Base-by-base conservation (phyloP, 2,888 invertebrate genomes). In the Gymnosoma rotundatum region DNA sequence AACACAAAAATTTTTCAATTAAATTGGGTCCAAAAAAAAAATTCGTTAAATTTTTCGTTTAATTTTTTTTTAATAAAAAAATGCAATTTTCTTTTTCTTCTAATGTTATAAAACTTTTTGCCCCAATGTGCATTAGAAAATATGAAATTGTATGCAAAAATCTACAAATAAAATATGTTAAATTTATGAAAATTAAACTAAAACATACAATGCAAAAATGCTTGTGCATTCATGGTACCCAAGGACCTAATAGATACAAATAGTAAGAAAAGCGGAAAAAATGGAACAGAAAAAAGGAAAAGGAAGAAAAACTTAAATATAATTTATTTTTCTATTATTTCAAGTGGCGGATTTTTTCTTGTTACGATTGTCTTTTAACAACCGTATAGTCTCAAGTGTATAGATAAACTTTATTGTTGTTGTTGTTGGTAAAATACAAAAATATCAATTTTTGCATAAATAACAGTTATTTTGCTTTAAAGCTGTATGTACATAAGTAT, bases 151-250 rank as follows among this genome's bases (percentile, higher is more conserved):
- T 10, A 38, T 38, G 4, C 6, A 38, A 38, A 38, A 20, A 58
- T 21, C 58, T n/a, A 60, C 38, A 52, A 42, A 67, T 32, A 64
- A 81, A 60, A 84, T 84, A 84, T 78, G 76, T 64, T 56, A 78
- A 81, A 84, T 74, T 78, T 80, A 73, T 81, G 73, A 69, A 84
- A 84, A 84, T 81, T 67, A 73, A 63, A 64, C 36, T 48, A 45
- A 76, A 48, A 38, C 2, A 61, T 10, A 20, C 9, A 18, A 21
- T 45, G n/a, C 18, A 50, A n/a, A 36, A 16, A 48, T 67, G 1
- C 67, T 61, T 60, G n/a, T 14, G 21, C n/a, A 66, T 73, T 25
- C 32, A 32, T 67, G 20, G 36, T 5, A 67, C 56, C 72, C 73
- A 64, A 78, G 63, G 63, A 69, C 52, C 69, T 54, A 60, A 74